phyloP scores from a whole-genome alignment of 2,797 vertebrate species.

The Betta splendens region DNA sequence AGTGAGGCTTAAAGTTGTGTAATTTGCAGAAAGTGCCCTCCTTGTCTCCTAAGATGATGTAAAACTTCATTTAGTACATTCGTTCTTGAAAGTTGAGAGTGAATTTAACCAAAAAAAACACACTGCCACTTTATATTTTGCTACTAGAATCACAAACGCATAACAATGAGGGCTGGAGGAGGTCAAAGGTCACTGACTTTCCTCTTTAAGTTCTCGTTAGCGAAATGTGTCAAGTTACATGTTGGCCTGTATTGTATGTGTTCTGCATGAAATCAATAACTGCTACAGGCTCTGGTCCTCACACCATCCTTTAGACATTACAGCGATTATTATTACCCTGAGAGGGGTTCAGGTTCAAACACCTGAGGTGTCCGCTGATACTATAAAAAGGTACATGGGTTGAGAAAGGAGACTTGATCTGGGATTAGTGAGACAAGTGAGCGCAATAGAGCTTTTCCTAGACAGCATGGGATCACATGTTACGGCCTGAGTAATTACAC shows the following conservation, averaged over 20 bases:
- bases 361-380: neutral
- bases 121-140: neutral
- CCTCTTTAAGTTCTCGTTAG: neutral
- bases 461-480: neutral
- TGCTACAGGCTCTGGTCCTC: neutral
- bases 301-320: neutral
- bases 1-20: neutral
- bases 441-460: neutral
- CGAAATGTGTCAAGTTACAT: neutral
- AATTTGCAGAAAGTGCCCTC: neutral
- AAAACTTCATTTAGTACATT: neutral
- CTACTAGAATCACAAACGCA: neutral
- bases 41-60: neutral
- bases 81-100: neutral
- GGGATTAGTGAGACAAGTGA: neutral
- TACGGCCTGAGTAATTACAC: too few species aligned
- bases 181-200: constrained; percentile 20
- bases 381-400: neutral
- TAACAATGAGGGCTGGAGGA: neutral
- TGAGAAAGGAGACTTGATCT: neutral
- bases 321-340: neutral
- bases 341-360: neutral
- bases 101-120: neutral
- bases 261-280: neutral
- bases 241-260: too few species aligned